Base-by-base conservation (phyloP, 2,888 invertebrate genomes). In the Ommatoiulus sabulosus region DNA sequence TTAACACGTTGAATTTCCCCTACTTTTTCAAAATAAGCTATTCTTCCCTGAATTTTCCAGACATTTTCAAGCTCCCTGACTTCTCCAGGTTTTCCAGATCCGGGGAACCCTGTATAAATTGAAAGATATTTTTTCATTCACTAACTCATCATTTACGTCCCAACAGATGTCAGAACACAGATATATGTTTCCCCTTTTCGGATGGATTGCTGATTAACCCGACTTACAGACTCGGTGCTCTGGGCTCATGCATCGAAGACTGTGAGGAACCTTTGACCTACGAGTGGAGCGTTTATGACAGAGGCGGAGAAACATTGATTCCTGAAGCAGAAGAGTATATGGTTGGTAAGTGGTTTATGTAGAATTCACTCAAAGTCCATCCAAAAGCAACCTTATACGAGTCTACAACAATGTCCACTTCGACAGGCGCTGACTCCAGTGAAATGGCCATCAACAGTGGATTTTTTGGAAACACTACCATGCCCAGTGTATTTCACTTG, bases 131-230 rank as follows among this genome's bases (percentile, higher is more conserved):
- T 15, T 52, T 2, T 12, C 15, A 10, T 52, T 0, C 52, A 52
- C 52, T 6, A 12, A 46, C 12, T 24, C 17, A 43, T 48, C 12
- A 1, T 63, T 4, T 43, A 15, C 17, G 2, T 80, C n/a, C 44
- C 12, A 72, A 84, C 88, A 88, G 88, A 44, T 88, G 88, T 44
- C 88, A 88, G 57, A 86, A 88, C 43, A 52, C 6, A 15, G 86
- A 52, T 17, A 46, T 88, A 15, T 89, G 89, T 84, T 35, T 43
- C 20, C 89, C 89, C 20, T 20, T 84, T 80, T 3, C 91, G 4
- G 90, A 91, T 85, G 91, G 91, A 8, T 90, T 91, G 72, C 89
- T 91, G 35, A 91, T 91, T 17, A 91, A 91, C 89, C 91, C 91
- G 10, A 80, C 57, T 12, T 90, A 90, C 10, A 89, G 91, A 72